A percentile compares a stretch with the other conserved stretches of the same genome.
Conservation (phyloP, 2,113 vertebrate genomes). For the Toxotes jaculatrix region DNA sequence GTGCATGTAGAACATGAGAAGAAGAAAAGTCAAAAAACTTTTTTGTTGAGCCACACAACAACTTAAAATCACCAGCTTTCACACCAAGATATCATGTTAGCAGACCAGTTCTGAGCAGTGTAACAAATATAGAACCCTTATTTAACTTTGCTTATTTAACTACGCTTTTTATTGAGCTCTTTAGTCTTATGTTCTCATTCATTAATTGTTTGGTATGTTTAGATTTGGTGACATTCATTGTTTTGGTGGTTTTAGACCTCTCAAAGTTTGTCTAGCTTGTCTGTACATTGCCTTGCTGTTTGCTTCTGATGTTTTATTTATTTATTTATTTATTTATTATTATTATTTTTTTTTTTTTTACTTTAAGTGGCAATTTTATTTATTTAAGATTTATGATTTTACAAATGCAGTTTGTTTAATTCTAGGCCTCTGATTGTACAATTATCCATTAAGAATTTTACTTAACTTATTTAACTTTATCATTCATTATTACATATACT, state of each 20-base stretch:
- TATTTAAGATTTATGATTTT: neutral
- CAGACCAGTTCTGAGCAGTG: neutral
- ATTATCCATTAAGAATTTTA: neutral
- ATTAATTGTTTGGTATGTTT: neutral
- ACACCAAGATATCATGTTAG: neutral
- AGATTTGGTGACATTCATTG: neutral
- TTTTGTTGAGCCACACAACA: neutral
- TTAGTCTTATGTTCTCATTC: neutral
- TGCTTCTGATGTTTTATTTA: neutral
- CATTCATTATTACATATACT: neutral
- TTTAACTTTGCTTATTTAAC: neutral
- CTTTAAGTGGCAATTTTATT: neutral
- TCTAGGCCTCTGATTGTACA: neutral
- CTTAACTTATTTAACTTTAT: neutral
- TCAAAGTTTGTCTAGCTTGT: neutral
- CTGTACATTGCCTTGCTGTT: neutral
- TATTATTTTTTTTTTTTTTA: neutral
- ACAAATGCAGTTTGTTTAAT: neutral
- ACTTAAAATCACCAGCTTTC: neutral
- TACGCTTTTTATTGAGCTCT: neutral
- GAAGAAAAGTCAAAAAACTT: neutral
- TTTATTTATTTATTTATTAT: no score
- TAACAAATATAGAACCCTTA: neutral
- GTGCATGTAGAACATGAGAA: slow-evolving; percentile 2
- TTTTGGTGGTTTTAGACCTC: neutral